Evolutionary conservation across 2,113 vertebrate species (phyloP), one percentile per base, ranked within the genome.

Genomic region (Xerus inauris): DNA sequence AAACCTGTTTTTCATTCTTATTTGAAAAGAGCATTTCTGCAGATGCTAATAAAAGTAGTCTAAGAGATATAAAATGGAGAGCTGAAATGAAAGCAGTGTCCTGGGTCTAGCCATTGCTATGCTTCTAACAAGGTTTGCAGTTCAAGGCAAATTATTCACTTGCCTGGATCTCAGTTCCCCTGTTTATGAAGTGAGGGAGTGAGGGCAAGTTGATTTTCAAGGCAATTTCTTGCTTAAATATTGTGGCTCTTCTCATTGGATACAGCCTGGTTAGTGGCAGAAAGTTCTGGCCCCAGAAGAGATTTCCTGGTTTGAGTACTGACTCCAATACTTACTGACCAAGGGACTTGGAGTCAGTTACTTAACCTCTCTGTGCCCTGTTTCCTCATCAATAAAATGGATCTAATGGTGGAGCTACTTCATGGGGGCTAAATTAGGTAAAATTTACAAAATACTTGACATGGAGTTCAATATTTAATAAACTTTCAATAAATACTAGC

Each of bases 401-500:
- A 59, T 3, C 28, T 76, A 81, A 49, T 45, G 72, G 35, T 81
- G 49, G 49, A 26, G n/a, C 67, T 35, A 72, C 7, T 69, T 93
- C 45, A n/a, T 73, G 30, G 83, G 38, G 42, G 12, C 62, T 86
- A 64, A 62, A 69, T 57, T 35, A 82, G 51, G 42, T 57, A 72
- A 76, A 91, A 49, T 65, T 79, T 64, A 32, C 65, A 69, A 65
- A 92, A 64, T 28, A n/a, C 32, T 80, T 93, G 65, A 42, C 42
- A 24, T 54, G 65, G 62, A 16, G 16, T 94, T 67, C 80, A 38
- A 51, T n/a, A 84, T 87, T 95, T 72, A 87, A 38, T 67, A 80
- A 79, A 64, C 54, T 71, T 81, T 91, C 82, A 88, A 59, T 35
- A 88, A 88, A 88, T 84, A 75, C 26, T 35, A 83, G 65, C 42